Evolutionary conservation across 2,888 invertebrate species (phyloP).

Genomic region (Zhuqinia jingwanae): DNA sequence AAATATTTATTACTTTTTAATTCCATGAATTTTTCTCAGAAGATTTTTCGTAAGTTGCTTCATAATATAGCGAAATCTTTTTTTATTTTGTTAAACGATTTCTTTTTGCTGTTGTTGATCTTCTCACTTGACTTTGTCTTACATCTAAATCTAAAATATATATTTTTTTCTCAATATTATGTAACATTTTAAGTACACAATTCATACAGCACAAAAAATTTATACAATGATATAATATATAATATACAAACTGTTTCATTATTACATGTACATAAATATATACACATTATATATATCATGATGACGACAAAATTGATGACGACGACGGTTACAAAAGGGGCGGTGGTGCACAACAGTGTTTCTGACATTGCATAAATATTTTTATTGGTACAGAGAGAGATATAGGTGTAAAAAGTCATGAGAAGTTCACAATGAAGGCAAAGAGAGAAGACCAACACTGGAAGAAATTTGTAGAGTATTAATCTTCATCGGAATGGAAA

Average conservation of each 20-base stretch:
- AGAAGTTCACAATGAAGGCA: background rate
- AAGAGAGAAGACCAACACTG: slow-evolving; percentile 48
- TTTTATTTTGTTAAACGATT: too few species aligned
- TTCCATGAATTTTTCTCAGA: background rate
- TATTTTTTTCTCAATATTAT: background rate
- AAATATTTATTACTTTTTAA: background rate
- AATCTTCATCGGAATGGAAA: slow-evolving; percentile 14
- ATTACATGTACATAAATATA: background rate
- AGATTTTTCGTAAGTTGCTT: too few species aligned
- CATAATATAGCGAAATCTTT: too few species aligned
- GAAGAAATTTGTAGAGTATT: slow-evolving; percentile 60
- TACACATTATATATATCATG: background rate
- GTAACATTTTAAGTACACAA: background rate
- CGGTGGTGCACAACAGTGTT: too few species aligned
- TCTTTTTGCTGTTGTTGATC: background rate
- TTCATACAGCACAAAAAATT: background rate
- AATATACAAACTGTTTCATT: background rate
- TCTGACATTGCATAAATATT: too few species aligned
- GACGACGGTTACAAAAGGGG: too few species aligned
- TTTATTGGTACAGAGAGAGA: too few species aligned
- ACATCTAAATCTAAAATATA: background rate
- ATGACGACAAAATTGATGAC: too few species aligned
- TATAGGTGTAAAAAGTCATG: too few species aligned
- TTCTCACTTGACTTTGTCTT: slow-evolving; percentile 14
- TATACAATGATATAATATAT: slow-evolving; percentile 14